phyloP scores from a whole-genome alignment of 2,113 vertebrate genomes.

The Genyomyrus donnyi region DNA sequence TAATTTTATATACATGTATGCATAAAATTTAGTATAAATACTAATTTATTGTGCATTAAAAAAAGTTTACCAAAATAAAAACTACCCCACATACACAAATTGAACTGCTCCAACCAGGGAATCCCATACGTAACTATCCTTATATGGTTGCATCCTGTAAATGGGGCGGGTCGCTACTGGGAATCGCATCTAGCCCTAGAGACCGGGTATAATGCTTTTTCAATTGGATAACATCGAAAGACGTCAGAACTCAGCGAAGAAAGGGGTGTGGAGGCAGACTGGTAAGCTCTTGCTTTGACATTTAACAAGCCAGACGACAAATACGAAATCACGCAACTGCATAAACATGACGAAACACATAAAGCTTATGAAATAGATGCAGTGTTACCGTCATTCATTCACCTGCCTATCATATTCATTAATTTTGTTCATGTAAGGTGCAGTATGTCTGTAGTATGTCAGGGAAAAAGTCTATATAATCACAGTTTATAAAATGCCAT shows the following conservation, averaged over 20 bases:
- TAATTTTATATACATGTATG: neutral
- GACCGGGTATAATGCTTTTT: neutral
- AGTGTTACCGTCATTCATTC: neutral
- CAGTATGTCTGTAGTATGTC: neutral
- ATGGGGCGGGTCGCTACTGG: neutral
- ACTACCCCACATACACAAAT: slow-evolving; percentile 20
- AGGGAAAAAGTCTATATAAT: neutral
- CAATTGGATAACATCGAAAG: neutral
- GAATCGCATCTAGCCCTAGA: neutral
- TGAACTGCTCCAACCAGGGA: slow-evolving; percentile 52
- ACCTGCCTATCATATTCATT: neutral
- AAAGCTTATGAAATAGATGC: neutral
- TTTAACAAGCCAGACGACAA: neutral
- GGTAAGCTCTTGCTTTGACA: neutral
- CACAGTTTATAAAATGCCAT: neutral
- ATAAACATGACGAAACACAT: slow-evolving; percentile 6
- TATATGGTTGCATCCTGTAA: slow-evolving; percentile 22
- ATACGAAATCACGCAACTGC: neutral
- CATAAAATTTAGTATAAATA: neutral
- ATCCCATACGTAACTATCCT: slow-evolving; percentile 15
- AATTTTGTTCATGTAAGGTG: neutral
- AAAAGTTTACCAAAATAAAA: neutral
- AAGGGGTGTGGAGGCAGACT: neutral
- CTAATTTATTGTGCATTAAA: neutral
- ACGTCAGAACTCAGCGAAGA: neutral